Conservation (phyloP, 2,113 vertebrate species). For the Petaurus breviceps region DNA sequence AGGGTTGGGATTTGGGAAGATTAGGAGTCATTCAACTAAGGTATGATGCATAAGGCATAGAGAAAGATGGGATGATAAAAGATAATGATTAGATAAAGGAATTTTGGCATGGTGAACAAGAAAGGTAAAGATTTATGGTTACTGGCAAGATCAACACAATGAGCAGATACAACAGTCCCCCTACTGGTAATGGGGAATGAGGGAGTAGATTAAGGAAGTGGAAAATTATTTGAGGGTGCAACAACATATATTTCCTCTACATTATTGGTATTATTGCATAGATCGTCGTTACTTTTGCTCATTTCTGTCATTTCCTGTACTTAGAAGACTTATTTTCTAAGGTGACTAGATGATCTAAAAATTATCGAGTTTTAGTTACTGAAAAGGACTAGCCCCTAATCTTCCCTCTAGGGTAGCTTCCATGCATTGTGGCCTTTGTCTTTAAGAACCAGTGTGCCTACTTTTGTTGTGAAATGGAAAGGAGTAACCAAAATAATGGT, state of each 20-base stretch:
- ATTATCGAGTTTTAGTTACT: background rate
- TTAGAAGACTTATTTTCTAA: background rate
- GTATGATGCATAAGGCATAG: background rate
- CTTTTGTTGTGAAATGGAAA: background rate
- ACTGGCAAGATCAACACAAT: background rate
- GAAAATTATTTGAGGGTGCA: background rate
- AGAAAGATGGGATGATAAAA: background rate
- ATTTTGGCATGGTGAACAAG: background rate
- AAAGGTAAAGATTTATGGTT: background rate
- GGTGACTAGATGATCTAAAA: background rate
- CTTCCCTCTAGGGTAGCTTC: background rate
- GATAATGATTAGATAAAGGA: background rate
- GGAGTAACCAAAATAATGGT: background rate
- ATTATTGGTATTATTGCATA: background rate
- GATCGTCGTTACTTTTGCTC: background rate
- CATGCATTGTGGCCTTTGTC: background rate
- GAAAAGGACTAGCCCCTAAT: background rate
- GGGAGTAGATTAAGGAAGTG: background rate
- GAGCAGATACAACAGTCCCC: background rate
- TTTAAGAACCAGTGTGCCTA: background rate
- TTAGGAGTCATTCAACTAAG: background rate
- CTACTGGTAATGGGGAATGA: background rate
- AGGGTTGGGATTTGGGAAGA: background rate
- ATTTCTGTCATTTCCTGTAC: background rate
- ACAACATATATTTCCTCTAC: background rate